Evolutionary conservation across 1,140 invertebrate genomes (phyloP), one percentile per base, ranked within the genome.

Genomic region (Scaptodrosophila lebanonensis): DNA sequence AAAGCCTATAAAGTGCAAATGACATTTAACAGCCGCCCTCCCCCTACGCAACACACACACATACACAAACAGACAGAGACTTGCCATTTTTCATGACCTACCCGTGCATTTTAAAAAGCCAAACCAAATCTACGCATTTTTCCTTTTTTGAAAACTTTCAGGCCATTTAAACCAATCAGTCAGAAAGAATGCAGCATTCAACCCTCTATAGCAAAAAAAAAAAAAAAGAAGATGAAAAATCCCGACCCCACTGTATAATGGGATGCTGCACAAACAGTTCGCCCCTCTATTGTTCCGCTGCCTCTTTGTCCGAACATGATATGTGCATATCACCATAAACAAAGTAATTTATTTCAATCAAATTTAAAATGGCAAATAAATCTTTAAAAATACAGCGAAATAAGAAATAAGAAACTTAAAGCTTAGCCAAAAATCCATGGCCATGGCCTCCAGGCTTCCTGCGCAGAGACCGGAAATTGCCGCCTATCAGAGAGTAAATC

Each of bases 281-380:
- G n/a, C n/a, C n/a, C n/a, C n/a, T n/a, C n/a, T n/a, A n/a, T n/a
- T n/a, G n/a, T n/a, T n/a, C n/a, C n/a, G n/a, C n/a, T n/a, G n/a
- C n/a, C n/a, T n/a, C n/a, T n/a, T n/a, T n/a, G n/a, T 32, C 40
- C 15, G 38, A n/a, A 43, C 39, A 42, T 25, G 22, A 25, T 25
- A 25, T 49, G 47, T 60, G 51, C 61, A 66, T 51, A 62, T 66
- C 63, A 40, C 45, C 69, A 68, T 52, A 75, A 61, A 33, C 52
- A 69, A 15, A 51, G 40, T 66, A 43, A 82, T 82, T 70, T 63
- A 82, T 82, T 82, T 75, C 66, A 69, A 82, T 82, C 77, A 82
- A 75, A 57, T 83, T 79, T 58, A 69, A 76, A 67, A 70, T 56
- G 56, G 54, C 36, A 57, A 65, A 79, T 72, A 77, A 79, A 79